phyloP scores from a whole-genome alignment of 2,113 vertebrate genomes.

The Bubo blakistoni region DNA sequence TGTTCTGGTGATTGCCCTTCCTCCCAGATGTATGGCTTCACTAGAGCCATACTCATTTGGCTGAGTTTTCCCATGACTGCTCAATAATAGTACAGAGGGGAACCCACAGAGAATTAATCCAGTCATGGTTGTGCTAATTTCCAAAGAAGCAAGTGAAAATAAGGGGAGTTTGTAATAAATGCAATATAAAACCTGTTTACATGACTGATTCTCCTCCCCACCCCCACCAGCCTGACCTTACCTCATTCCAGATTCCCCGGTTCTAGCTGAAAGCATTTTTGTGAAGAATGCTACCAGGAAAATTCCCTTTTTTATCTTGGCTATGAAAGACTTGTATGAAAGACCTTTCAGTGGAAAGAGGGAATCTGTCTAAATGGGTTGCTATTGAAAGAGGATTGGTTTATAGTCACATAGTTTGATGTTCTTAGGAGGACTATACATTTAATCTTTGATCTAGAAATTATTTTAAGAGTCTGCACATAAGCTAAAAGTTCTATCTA shows the following conservation, averaged over 20 bases:
- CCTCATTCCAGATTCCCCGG: constrained; percentile 26
- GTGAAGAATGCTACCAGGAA: constrained; percentile 15
- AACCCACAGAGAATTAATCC: constrained; percentile 57
- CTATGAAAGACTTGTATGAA: constrained; percentile 6
- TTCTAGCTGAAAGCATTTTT: constrained; percentile 50
- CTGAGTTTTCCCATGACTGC: constrained; percentile 59
- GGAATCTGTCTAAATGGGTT: constrained; percentile 8
- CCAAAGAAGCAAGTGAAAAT: constrained; percentile 40
- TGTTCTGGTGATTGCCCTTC: constrained; percentile 49
- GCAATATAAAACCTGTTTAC: constrained; percentile 54
- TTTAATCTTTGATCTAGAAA: constrained; percentile 26
- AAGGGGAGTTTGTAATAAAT: constrained; percentile 44
- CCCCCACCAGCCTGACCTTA: not conserved
- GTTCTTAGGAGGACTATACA: not conserved
- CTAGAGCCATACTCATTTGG: constrained; percentile 35
- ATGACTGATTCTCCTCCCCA: not conserved
- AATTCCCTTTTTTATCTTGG: constrained; percentile 26
- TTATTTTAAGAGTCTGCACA: not conserved
- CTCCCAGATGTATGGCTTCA: constrained; percentile 36
- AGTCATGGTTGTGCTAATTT: constrained; percentile 54
- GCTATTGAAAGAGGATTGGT: not conserved
- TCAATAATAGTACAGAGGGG: constrained; percentile 54
- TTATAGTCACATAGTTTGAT: not conserved
- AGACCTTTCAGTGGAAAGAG: not conserved
- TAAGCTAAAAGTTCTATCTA: not conserved